Percentiles rank a stretch among this genome's conserved stretches.
phyloP scores from a whole-genome alignment of 2,113 vertebrate genomes.

The Carettochelys insculpta region DNA sequence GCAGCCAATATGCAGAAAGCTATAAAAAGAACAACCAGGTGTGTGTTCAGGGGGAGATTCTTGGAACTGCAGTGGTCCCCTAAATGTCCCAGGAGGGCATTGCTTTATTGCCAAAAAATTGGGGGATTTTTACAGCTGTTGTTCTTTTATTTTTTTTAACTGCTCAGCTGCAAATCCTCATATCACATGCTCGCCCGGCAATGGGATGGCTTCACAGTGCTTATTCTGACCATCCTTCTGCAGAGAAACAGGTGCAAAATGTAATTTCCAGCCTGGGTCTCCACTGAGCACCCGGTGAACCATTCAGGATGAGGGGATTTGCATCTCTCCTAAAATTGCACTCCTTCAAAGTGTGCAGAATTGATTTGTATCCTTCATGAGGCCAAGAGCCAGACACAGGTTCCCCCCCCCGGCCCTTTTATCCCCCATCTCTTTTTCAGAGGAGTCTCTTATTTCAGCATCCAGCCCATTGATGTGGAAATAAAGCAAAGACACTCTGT shows the following conservation, averaged over 20 bases:
- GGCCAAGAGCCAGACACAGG: background rate
- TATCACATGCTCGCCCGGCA: background rate
- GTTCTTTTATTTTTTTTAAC: background rate
- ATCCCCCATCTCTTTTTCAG: too few relatives aligned
- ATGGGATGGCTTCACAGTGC: background rate
- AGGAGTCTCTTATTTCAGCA: constrained; percentile 60
- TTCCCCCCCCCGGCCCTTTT: background rate
- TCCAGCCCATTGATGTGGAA: constrained; percentile 55
- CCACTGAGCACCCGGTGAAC: background rate
- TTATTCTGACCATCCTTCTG: background rate
- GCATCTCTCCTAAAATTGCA: constrained; percentile 26
- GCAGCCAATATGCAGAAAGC: background rate
- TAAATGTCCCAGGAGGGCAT: background rate
- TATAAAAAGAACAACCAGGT: background rate
- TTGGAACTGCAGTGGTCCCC: background rate
- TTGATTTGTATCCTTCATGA: constrained; percentile 31
- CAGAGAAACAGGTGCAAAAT: background rate
- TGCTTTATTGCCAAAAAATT: background rate
- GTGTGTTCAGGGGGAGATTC: background rate
- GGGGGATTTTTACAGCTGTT: background rate
- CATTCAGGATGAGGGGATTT: background rate
- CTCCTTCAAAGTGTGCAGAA: constrained; percentile 17
- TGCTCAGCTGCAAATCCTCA: background rate
- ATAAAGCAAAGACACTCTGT: constrained; percentile 44
- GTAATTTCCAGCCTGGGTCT: background rate